Percentiles rank a stretch among this genome's conserved stretches.
Conservation (phyloP, 1,140 invertebrate genomes). For the Acromyrmex heyeri region DNA sequence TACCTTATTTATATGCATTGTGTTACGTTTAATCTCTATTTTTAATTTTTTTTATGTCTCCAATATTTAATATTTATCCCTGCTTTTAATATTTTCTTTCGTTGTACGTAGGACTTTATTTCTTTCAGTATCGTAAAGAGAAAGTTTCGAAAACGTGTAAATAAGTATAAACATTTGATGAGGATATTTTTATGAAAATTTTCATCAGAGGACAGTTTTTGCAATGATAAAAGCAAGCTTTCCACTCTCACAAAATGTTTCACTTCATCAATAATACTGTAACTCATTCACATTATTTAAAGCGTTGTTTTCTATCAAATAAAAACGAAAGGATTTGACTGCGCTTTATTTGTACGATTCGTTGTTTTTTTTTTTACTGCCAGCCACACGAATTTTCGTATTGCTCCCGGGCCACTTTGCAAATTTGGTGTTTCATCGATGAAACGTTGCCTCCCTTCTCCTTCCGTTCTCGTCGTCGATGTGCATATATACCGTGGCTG, state of each 20-base stretch:
- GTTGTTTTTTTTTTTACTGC: neutral
- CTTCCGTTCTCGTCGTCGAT: slow-evolving; percentile 38
- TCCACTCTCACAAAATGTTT: neutral
- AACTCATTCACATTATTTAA: slow-evolving; percentile 1
- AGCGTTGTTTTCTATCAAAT: slow-evolving; percentile 5
- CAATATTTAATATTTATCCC: too few species aligned
- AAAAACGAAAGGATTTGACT: slow-evolving; percentile 37
- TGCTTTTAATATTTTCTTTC: too few species aligned
- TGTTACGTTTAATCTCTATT: too few species aligned
- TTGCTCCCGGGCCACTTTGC: slow-evolving; percentile 38
- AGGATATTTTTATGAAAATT: slow-evolving; percentile 8
- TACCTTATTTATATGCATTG: too few species aligned
- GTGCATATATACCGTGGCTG: slow-evolving; percentile 66
- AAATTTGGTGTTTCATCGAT: slow-evolving; percentile 49
- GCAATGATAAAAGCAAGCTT: neutral
- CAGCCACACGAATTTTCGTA: slow-evolving; percentile 24
- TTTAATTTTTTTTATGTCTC: too few species aligned
- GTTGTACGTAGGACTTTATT: too few species aligned
- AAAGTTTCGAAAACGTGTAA: neutral
- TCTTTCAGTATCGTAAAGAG: neutral
- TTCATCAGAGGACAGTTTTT: neutral
- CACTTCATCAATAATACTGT: neutral
- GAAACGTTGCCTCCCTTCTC: neutral
- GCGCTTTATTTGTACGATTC: slow-evolving; percentile 2
- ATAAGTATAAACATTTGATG: neutral